Percentiles rank a stretch among this genome's conserved stretches.
Evolutionary conservation across 2,888 invertebrate genomes (phyloP).

Genomic region (Lacanobia wlatinum): DNA sequence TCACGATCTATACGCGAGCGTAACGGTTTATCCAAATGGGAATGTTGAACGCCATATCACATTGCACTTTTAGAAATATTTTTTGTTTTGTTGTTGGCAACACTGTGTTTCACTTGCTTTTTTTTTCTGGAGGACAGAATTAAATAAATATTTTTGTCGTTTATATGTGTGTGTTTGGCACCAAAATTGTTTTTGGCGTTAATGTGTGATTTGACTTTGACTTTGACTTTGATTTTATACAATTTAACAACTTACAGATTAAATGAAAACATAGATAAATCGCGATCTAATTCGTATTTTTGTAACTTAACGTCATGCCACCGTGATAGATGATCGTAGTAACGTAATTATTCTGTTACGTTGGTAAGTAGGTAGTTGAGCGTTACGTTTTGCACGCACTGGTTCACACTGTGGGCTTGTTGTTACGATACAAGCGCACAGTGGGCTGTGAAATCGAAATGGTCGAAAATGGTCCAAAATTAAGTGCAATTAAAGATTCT

Average conservation of each 20-base stretch:
- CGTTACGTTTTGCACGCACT: slow-evolving; percentile 49
- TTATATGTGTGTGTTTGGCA: slow-evolving; percentile 29
- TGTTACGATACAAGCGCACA: slow-evolving; percentile 13
- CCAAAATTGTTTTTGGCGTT: not conserved
- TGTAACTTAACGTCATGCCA: slow-evolving; percentile 9
- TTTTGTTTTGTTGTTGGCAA: slow-evolving; percentile 22
- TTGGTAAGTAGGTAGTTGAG: slow-evolving; percentile 7
- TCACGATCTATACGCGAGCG: slow-evolving; percentile 79
- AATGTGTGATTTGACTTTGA: slow-evolving; percentile 8
- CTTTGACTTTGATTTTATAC: too few relatives aligned
- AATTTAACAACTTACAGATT: not conserved
- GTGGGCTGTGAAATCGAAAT: slow-evolving; percentile 7
- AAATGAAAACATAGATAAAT: slow-evolving; percentile 6
- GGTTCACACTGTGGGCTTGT: slow-evolving; percentile 20
- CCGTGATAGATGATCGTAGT: slow-evolving; percentile 6
- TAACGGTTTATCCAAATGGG: slow-evolving; percentile 66
- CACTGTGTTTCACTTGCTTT: slow-evolving; percentile 37
- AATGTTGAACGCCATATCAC: slow-evolving; percentile 63
- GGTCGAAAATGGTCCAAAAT: too few relatives aligned
- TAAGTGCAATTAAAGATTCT: too few relatives aligned
- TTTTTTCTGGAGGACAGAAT: slow-evolving; percentile 19
- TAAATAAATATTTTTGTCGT: slow-evolving; percentile 6
- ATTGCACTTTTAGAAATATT: slow-evolving; percentile 58
- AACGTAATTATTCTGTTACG: slow-evolving; percentile 39
- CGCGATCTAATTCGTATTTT: slow-evolving; percentile 5